A percentile compares a stretch with the other conserved stretches of the same genome.
These are phyloP conservation scores for Drosophila incognita DNA, from an alignment of 2,888 invertebrate species.

Conservation along the genomic window DNA sequence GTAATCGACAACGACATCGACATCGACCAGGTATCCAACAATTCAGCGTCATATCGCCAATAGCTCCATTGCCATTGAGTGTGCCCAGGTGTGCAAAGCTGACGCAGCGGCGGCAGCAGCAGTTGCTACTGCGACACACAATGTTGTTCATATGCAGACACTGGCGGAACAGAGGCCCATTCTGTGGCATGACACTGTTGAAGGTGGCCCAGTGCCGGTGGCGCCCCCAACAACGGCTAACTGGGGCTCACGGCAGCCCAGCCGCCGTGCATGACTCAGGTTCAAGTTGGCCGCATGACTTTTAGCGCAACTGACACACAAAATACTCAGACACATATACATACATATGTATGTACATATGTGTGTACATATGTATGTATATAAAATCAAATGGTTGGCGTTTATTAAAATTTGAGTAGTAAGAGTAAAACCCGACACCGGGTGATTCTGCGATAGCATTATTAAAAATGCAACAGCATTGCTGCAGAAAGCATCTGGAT, in stretches of 20 bases:
- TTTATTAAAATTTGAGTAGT: constrained; percentile 55
- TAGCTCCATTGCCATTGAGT: constrained; percentile 58
- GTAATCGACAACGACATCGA: constrained; percentile 67
- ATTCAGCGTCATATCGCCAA: constrained; percentile 44
- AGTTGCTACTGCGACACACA: constrained; percentile 53
- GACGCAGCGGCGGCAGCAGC: constrained; percentile 46
- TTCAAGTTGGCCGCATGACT: constrained; percentile 77
- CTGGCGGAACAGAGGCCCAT: constrained; percentile 61
- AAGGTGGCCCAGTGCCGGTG: constrained; percentile 69
- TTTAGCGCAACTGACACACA: constrained; percentile 68
- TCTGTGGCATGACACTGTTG: constrained; percentile 74
- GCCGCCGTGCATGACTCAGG: constrained; percentile 75
- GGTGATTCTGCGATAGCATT: constrained; percentile 38
- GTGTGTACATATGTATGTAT: constrained; percentile 9
- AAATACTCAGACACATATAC: constrained; percentile 15
- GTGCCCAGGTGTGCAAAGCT: constrained; percentile 73
- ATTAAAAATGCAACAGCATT: constrained; percentile 56
- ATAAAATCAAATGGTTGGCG: constrained; percentile 55
- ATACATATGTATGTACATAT: neutral
- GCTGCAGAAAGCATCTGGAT: neutral
- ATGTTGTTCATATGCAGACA: constrained; percentile 50
- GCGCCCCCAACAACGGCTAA: constrained; percentile 42
- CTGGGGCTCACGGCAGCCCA: constrained; percentile 21
- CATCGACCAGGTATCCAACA: constrained; percentile 33
- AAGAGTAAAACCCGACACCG: constrained; percentile 27